These are phyloP conservation scores for Apomyelois bistriatella DNA, from an alignment of 2,888 invertebrate genomes.

Conservation along the genomic window DNA sequence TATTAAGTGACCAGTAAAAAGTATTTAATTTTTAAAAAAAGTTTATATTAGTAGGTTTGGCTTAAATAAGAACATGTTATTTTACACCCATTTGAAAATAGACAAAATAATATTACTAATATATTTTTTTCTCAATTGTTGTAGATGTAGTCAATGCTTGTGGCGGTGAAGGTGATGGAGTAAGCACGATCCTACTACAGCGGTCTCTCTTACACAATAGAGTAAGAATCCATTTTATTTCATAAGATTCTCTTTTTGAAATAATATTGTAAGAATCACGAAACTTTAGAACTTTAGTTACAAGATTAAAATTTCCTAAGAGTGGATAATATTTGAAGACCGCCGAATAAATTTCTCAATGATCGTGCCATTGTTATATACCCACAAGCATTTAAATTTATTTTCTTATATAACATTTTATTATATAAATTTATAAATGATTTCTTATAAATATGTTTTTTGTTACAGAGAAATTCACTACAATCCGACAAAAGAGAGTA, in stretches of 20 bases:
- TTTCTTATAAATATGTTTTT: constrained; percentile 23
- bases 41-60: too few relatives aligned
- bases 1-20: too few relatives aligned
- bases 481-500: constrained; percentile 61
- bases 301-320: not conserved
- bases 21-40: too few relatives aligned
- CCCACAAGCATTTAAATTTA: constrained; percentile 60
- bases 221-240: constrained; percentile 61
- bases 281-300: not conserved
- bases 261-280: not conserved
- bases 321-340: constrained; percentile 34
- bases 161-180: constrained; percentile 90
- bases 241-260: constrained; percentile 26
- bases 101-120: constrained; percentile 37
- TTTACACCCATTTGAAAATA: constrained; percentile 15
- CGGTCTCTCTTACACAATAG: constrained; percentile 78
- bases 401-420: constrained; percentile 14
- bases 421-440: not conserved
- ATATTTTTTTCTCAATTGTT: constrained; percentile 79
- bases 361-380: constrained; percentile 51
- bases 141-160: constrained; percentile 93
- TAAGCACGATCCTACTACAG: constrained; percentile 78
- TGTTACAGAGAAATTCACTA: constrained; percentile 75
- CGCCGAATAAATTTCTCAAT: constrained; percentile 31
- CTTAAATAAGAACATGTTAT: not conserved